Base-by-base conservation (phyloP, 2,888 invertebrate genomes). In the Agapetus fuscipes region DNA sequence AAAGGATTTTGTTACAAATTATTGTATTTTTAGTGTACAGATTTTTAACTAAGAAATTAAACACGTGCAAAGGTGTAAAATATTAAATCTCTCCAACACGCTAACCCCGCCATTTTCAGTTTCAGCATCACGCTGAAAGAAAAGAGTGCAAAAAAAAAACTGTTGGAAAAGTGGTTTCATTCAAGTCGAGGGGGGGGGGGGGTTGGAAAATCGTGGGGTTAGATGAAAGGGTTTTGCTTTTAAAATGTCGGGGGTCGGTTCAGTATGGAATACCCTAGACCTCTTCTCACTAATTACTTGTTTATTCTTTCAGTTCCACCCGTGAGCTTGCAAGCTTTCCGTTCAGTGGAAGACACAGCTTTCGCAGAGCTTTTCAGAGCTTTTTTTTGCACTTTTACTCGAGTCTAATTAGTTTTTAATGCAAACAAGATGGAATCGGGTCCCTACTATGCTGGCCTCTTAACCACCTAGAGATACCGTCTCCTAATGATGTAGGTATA, bases 351-450 rank as follows among this genome's bases (percentile, higher is more conserved):
- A 12, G 11, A 11, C 4, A 12, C 28, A 6, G 14, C n/a, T 9
- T 11, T 20, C 4, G 9, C 20, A 20, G 4, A 20, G 4, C 9
- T 20, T 4, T 20, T 6, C 9, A 20, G 20, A 20, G 20, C 6
- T 11, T n/a, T n/a, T n/a, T n/a, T n/a, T n/a, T n/a, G n/a, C n/a
- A 24, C 25, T 9, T 25, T 15, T 32, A 31, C 27, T 39, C 24
- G 24, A 30, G 34, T 34, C 32, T 41, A 41, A 41, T 41, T 41
- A 36, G 41, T 32, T 41, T 36, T 41, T 41, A 41, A 41, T 41
- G 41, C 33, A 29, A 26, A 16, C 26, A 15, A 30, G 37, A 29
- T 20, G 14, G n/a, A n/a, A n/a, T n/a, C n/a, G n/a, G n/a, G n/a
- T n/a, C n/a, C n/a, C n/a, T n/a, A n/a, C n/a, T n/a, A n/a, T n/a